Evolutionary conservation across 2,888 invertebrate species (phyloP), one percentile per base, ranked within the genome.

Genomic region (Ypsolopha sequella): DNA sequence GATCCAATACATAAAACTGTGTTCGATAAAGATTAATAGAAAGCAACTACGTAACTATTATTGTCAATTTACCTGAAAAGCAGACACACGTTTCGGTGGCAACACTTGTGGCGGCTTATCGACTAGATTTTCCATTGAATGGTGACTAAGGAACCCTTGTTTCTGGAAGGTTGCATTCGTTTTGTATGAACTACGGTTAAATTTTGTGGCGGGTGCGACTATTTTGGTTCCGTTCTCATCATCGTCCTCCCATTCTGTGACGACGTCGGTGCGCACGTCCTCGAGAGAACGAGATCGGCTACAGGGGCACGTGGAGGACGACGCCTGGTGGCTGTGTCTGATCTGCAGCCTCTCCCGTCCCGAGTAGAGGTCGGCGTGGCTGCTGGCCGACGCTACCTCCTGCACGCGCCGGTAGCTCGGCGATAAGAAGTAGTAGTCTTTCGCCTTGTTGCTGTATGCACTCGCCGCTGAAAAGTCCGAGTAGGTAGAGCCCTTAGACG

Each of bases 101-200:
- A 84, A 68, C 64, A 87, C 71, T 63, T 87, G 82, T 56, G 85
- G 88, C 55, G 80, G 74, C 63, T 85, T 80, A 60, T 89, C 89
- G 59, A 80, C 89, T 57, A 92, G 80, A 73, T 92, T 92, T 70
- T 93, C 92, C 91, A 92, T 91, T 0, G 92, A 92, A 56, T 91
- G 88, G 45, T 92, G 84, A n/a, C 88, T 88, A 53, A 85, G 76
- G 57, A 85, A 85, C 58, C 79, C 76, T 62, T 85, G 82, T 55
- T 85, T 85, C 68, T 82, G 76, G 58, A 85, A 79, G 51, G 73
- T 58, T 7, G 69, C 61, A 57, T 72, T 76, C 45, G 70, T 60
- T 66, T 77, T 80, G 61, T 82, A 73, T n/a, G 78, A 63, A 11
- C 73, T 72, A 36, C 79, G 76, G 57, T 85, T 86, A 60, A 82